Evolutionary conservation across 2,888 invertebrate genomes (phyloP), one percentile per base, ranked within the genome.

Genomic region (Torymus tubicola): DNA sequence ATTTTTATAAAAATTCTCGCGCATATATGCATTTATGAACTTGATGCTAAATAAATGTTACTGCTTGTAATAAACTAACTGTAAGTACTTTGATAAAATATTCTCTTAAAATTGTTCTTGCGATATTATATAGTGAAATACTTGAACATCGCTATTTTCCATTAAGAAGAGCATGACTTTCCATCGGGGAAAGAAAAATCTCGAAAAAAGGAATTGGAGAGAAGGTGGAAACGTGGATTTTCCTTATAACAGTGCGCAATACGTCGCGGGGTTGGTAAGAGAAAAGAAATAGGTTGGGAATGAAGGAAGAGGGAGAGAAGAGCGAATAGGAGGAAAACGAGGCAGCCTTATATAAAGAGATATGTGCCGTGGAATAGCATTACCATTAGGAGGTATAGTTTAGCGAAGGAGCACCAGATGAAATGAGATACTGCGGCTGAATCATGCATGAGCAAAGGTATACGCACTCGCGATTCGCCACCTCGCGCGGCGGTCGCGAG

Each of bases 361-460:
- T 90, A 89, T 89, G 90, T 89, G 89, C 88, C 86, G 85, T 85
- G 87, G 89, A 89, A 90, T 90, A 88, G 86, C 88, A 90, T 90
- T 90, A 90, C 89, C 90, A 90, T 90, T 90, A 90, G 89, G 88
- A 90, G 88, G 89, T 90, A 90, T 88, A 89, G 90, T 90, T 90
- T 90, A 90, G 89, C 89, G 86, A 84, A 87, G 88, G 88, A 86
- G 21, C 42, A 24, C 58, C 87, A 86, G 88, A 90, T 90, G 90
- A 90, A 90, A 90, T 90, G 90, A 90, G 89, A 90, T 90, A 90
- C 90, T 88, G 89, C 88, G 88, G 84, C 88, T 90, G 90, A 90
- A 90, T 90, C 90, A 90, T 90, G 90, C 90, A 90, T 90, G 90
- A 90, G 89, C 61, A 64, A 71, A 75, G 75, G 70, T 78, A 78